Evolutionary conservation across 2,888 invertebrate genomes (phyloP), one percentile per base, ranked within the genome.

Genomic region (Aphidoletes aphidimyza): DNA sequence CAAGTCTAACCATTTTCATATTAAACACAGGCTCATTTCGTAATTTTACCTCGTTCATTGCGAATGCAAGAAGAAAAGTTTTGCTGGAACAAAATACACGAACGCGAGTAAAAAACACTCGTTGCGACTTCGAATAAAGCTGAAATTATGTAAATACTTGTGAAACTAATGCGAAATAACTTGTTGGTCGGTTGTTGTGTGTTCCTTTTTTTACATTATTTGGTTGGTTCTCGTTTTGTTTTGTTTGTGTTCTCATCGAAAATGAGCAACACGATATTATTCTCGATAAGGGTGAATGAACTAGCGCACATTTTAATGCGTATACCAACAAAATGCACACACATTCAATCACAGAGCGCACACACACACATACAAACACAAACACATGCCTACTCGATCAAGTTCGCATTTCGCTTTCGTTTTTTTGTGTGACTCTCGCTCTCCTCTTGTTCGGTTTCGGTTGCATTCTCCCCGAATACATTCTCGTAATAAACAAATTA

Each of bases 131-230:
- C 3, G 14, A 69, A 69, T 69, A 69, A 9, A 17, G 69, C 34
- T 30, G 69, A 69, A 69, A 69, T 69, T 69, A 69, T 69, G 69
- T 69, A 69, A 69, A 69, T 69, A 69, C 3, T 69, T 69, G 6
- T 69, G 30, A 69, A 69, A 69, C 30, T 69, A 69, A 69, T 69
- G 30, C 69, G 69, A 30, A 69, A 69, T 30, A 39, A 69, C 69
- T 69, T 69, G 69, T 69, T 69, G 69, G 69, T 34, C 69, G 30
- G n/a, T n/a, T n/a, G n/a, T n/a, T n/a, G n/a, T n/a, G n/a, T n/a
- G n/a, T n/a, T n/a, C n/a, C n/a, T n/a, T n/a, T n/a, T 69, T 22
- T 54, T 54, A 8, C 22, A 26, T 26, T 54, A 3, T 47, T 6
- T 54, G n/a, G n/a, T 6, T 26, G 22, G 54, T 11, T 54, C 54